These are phyloP conservation scores for Stomatorhinus walkeri DNA, from an alignment of 2,797 vertebrate genomes.

Conservation along the genomic window DNA sequence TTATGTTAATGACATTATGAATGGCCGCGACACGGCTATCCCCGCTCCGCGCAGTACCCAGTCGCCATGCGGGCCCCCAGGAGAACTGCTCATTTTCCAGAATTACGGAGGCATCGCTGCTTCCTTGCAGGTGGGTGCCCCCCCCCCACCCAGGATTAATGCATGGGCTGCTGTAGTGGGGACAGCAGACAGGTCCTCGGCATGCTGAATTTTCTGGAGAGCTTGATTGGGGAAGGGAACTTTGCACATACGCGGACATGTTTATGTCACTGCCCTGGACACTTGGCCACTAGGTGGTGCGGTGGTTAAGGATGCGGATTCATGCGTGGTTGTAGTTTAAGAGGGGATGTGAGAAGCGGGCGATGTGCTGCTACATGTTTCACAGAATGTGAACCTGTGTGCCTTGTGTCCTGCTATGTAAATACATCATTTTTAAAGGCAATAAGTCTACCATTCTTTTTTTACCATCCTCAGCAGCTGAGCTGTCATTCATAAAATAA, in stretches of 20 bases:
- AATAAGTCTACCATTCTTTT: slow-evolving; percentile 34
- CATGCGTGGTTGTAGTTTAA: neutral
- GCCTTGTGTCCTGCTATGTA: neutral
- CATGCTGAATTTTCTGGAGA: slow-evolving; percentile 59
- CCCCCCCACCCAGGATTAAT: slow-evolving; percentile 86
- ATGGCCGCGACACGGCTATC: slow-evolving; percentile 81
- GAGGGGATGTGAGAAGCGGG: neutral
- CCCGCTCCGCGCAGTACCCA: slow-evolving; percentile 93
- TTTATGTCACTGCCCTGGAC: slow-evolving; percentile 23
- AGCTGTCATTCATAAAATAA: slow-evolving; percentile 47
- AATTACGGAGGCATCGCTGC: slow-evolving; percentile 77
- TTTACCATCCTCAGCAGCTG: slow-evolving; percentile 33
- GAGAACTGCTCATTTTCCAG: slow-evolving; percentile 92
- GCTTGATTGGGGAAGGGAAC: slow-evolving; percentile 58
- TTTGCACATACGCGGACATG: slow-evolving; percentile 22
- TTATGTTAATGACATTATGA: slow-evolving; percentile 99
- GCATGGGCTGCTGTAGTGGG: slow-evolving; percentile 80
- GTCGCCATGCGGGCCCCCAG: slow-evolving; percentile 75
- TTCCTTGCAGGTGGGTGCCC: slow-evolving; percentile 76
- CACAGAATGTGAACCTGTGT: neutral
- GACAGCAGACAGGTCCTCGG: slow-evolving; percentile 68
- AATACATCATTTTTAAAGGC: neutral
- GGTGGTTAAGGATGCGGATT: neutral
- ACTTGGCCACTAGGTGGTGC: neutral
- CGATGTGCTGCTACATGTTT: neutral